Evolutionary conservation across 2,888 invertebrate species (phyloP).

Genomic region (Campopleginae sp.): DNA sequence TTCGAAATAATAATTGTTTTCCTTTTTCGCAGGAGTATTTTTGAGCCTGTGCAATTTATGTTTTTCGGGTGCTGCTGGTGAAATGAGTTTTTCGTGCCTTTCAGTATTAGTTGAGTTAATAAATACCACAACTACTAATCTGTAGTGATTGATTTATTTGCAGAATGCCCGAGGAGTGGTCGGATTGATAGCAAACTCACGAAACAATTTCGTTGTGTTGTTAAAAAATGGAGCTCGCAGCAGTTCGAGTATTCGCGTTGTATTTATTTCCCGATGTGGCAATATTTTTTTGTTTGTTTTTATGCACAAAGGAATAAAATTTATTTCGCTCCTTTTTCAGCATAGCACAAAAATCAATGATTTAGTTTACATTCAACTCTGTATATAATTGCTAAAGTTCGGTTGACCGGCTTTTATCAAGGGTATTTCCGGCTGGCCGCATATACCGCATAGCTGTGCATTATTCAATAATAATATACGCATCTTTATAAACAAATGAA

Average conservation of each 20-base stretch:
- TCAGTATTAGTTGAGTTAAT: conserved; percentile 25
- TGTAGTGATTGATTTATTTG: conserved; percentile 72
- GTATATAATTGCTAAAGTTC: conserved; percentile 52
- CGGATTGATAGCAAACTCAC: conserved; percentile 68
- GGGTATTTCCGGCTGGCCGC: conserved; percentile 58
- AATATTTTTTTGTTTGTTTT: conserved; percentile 17
- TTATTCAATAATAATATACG: conserved; percentile 27
- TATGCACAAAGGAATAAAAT: conserved; percentile 21
- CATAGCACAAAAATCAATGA: conserved; percentile 51
- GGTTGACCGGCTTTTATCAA: conserved; percentile 33
- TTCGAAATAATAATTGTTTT: neutral
- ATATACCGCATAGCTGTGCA: conserved; percentile 33
- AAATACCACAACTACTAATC: conserved; percentile 47
- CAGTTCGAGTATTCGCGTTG: conserved; percentile 25
- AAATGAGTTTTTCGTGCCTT: conserved; percentile 53
- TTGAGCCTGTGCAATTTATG: neutral
- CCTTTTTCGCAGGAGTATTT: neutral
- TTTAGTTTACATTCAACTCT: conserved; percentile 32
- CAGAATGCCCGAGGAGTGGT: conserved; percentile 76
- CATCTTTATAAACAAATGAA: conserved; percentile 6
- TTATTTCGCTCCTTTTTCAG: conserved; percentile 13
- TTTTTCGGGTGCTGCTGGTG: conserved; percentile 43
- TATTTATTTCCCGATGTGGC: conserved; percentile 8
- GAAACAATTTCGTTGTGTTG: conserved; percentile 13
- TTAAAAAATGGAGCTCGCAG: conserved; percentile 38